Base-by-base conservation (phyloP, 2,113 vertebrate species). In the Cyrtonyx montezumae region DNA sequence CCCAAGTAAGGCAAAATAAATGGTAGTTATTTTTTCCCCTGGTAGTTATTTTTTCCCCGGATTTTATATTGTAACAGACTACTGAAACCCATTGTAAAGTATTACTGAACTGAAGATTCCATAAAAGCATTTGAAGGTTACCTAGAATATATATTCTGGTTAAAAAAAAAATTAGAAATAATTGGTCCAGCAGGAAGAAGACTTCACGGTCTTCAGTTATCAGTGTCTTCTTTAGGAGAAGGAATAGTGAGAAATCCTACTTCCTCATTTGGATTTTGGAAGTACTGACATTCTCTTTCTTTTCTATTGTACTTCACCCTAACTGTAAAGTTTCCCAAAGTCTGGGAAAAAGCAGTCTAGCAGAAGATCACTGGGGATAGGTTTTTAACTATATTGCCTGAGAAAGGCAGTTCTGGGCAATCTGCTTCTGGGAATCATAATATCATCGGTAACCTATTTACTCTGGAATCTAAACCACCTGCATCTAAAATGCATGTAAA, bases 341-440 rank as follows among this genome's bases (percentile, higher is more conserved):
- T 53, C 93, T 94, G 95, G 95, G 93, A 93, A 96, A 96, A 96
- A 90, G 91, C 95, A 93, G 84, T 93, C 82, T 95, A 94, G 94
- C 96, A 96, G 79, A 86, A 80, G 96, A 92, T 12, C 76, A 71
- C 1, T 2, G 40, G 13, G 26, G 43, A 73, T 40, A 86, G 34
- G 43, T 36, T 42, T 93, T 92, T 86, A 88, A 88, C 53, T 58
- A 55, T 7, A 34, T 8, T 75, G 51, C 76, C 66, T 69, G 73
- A 90, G 73, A 94, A 93, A 88, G 43, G 79, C 73, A 74, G 36
- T 10, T 49, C 63, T 77, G 85, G 43, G 53, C 89, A 90, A 78
- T 80, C 16, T 84, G 6, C 83, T 75, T 58, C 82, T 71, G 73
- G 61, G 71, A 92, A 92, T 43, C 43, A 56, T 74, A 56, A 13